phyloP scores from a whole-genome alignment of 35 echinoderm and acorn worm species.

The Chiridota heheva region DNA sequence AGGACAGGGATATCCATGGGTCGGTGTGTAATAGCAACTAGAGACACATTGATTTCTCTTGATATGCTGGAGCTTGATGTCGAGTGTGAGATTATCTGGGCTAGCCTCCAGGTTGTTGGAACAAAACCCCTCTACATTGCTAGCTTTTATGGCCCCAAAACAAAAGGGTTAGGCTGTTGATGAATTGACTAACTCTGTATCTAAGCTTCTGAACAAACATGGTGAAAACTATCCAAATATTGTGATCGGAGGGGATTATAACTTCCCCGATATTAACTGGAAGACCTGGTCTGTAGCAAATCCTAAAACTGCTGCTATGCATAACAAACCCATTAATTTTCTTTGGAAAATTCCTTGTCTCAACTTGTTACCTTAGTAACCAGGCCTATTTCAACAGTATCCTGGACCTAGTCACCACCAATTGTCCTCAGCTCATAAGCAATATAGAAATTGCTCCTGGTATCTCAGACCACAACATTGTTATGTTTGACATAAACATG shows the following conservation, averaged over 20 bases:
- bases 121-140: background rate
- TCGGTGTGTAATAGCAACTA: background rate
- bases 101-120: background rate
- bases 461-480: too few relatives aligned
- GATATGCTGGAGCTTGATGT: background rate
- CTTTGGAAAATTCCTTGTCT: background rate
- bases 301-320: background rate
- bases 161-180: background rate
- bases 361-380: constrained; percentile 1
- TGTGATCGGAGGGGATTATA: constrained; percentile 26
- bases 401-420: constrained; percentile 7
- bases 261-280: constrained; percentile 25
- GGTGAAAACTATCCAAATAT: background rate
- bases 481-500: background rate
- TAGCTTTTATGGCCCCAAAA: background rate
- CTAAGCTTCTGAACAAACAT: background rate
- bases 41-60: background rate
- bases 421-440: background rate
- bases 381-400: background rate
- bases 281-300: background rate
- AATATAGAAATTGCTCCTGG: too few relatives aligned
- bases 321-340: background rate
- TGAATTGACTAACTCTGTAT: background rate
- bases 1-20: background rate
- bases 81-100: background rate